Percentiles rank a stretch among this genome's conserved stretches.
phyloP scores from a whole-genome alignment of 2,888 invertebrate species.

The Lasioglossum pauxillum region DNA sequence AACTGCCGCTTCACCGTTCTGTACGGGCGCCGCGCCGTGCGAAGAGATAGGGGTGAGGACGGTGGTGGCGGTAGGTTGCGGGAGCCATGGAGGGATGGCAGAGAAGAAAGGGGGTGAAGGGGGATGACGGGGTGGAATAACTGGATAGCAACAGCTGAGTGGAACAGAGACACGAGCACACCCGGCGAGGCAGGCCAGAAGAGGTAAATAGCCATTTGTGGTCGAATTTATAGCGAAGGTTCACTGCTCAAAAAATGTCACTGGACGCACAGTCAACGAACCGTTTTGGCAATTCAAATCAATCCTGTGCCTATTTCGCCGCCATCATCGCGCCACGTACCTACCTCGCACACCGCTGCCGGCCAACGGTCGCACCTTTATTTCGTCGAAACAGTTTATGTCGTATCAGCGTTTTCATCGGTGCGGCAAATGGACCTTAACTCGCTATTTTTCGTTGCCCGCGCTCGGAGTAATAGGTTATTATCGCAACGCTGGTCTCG shows the following conservation, averaged over 20 bases:
- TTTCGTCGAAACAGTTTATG: slow-evolving; percentile 51
- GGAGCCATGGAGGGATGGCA: background rate
- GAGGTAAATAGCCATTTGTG: slow-evolving; percentile 70
- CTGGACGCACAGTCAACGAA: slow-evolving; percentile 57
- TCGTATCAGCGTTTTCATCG: slow-evolving; percentile 46
- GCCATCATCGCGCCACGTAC: background rate
- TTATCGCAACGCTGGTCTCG: slow-evolving; percentile 28
- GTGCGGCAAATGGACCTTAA: slow-evolving; percentile 52
- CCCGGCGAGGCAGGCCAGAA: slow-evolving; percentile 50
- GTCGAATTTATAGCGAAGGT: slow-evolving; percentile 61
- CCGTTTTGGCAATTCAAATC: slow-evolving; percentile 71
- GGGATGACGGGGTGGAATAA: slow-evolving; percentile 25
- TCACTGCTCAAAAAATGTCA: slow-evolving; percentile 66
- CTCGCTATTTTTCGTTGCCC: slow-evolving; percentile 7
- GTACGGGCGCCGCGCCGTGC: slow-evolving; percentile 52
- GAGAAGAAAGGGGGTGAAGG: slow-evolving; percentile 1
- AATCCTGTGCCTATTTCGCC: slow-evolving; percentile 46
- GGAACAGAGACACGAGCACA: slow-evolving; percentile 43
- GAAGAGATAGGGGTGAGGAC: slow-evolving; percentile 56
- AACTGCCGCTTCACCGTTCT: slow-evolving; percentile 47
- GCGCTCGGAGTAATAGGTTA: slow-evolving; percentile 29
- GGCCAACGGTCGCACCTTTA: slow-evolving; percentile 34
- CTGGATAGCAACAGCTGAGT: slow-evolving; percentile 42
- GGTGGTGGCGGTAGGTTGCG: slow-evolving; percentile 4
- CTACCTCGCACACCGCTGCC: background rate